Base-by-base conservation (phyloP, 2,113 vertebrate genomes). In the Albula goreensis region DNA sequence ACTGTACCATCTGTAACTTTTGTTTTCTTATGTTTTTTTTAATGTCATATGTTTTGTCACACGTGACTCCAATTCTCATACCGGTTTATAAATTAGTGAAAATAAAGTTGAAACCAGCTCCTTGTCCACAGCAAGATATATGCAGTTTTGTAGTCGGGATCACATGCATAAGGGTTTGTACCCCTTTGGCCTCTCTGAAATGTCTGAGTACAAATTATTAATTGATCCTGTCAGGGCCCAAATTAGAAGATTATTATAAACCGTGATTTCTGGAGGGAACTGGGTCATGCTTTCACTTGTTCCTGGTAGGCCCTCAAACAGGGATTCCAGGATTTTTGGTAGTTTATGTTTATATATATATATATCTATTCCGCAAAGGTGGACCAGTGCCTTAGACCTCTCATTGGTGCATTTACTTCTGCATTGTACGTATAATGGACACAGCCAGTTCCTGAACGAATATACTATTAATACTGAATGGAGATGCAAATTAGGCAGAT, bases 401-500 rank as follows among this genome's bases (percentile, higher is more conserved):
- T 82, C 81, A 82, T 82, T 52, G 56, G 80, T 52, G 17, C 4
- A 50, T 57, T 57, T 82, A 56, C 57, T 19, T 53, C 50, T 50
- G 50, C 15, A 31, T 49, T 79, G 48, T 79, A 50, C 31, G 80
- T 82, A 31, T 51, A 52, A 82, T 57, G 51, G 80, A 52, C 22
- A n/a, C 80, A 5, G 51, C 50, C 49, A n/a, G 6, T 82, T 82
- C 53, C 53, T n/a, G 5, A 41, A 63, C 48, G 82, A 53, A 66
- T n/a, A 52, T 50, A 25, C 41, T 83, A 83, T 49, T 63, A 13
- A 17, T 15, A 22, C 25, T 49, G 82, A 63, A 22, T 48, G n/a
- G 25, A 63, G 57, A 83, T 63, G 82, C 56, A 83, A 83, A 83
- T 83, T 49, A 83, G 82, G 48, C 11, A 11, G 17, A 83, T 19